phyloP scores from a whole-genome alignment of 2,888 invertebrate genomes.

The Xestia ashworthii region DNA sequence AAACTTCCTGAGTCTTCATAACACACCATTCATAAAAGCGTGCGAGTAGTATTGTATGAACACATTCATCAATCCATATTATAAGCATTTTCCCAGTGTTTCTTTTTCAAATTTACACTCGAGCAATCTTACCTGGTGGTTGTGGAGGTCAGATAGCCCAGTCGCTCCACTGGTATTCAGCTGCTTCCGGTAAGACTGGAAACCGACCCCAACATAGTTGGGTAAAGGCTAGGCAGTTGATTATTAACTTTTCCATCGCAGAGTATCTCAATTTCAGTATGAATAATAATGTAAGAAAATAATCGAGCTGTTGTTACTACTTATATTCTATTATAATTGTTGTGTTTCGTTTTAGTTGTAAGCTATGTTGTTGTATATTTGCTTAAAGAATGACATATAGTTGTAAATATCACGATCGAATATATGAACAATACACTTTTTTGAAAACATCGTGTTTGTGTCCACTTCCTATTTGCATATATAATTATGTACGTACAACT shows the following conservation, averaged over 20 bases:
- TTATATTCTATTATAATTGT: background rate
- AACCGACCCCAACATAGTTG: background rate
- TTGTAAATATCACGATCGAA: constrained; percentile 55
- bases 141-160: background rate
- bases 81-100: background rate
- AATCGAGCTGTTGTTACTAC: background rate
- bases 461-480: constrained; percentile 56
- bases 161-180: constrained; percentile 1
- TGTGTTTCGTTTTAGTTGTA: constrained; percentile 43
- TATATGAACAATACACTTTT: constrained; percentile 72
- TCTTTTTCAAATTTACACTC: background rate
- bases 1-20: constrained; percentile 28
- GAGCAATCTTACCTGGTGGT: background rate
- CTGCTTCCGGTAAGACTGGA: background rate
- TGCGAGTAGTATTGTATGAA: background rate
- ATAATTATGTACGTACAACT: constrained; percentile 44
- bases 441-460: constrained; percentile 63
- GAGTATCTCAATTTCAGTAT: background rate
- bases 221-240: background rate
- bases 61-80: constrained; percentile 10
- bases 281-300: constrained; percentile 5
- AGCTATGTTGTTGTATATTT: constrained; percentile 50
- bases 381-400: constrained; percentile 8
- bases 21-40: constrained; percentile 17
- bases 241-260: background rate